Base-by-base conservation (phyloP, 2,888 invertebrate species). In the Autographa gamma region DNA sequence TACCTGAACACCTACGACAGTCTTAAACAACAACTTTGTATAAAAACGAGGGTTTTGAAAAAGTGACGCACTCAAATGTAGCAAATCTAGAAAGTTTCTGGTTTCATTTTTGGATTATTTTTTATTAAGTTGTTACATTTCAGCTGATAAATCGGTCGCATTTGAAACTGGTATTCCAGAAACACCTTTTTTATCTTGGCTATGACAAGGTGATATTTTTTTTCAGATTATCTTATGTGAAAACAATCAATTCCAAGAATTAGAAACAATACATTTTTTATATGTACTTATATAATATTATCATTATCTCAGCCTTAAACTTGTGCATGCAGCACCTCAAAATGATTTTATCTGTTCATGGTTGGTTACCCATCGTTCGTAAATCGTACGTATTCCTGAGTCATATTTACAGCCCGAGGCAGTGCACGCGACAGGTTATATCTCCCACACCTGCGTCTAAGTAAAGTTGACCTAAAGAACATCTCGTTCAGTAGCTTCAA, bases 381-480 rank as follows among this genome's bases (percentile, higher is more conserved):
- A 25, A 25, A 25, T 25, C 25, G 54, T 56, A 25, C 25, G 0
- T 25, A 11, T 25, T 56, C 54, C 54, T 56, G 54, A 11, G 19
- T 19, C 19, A 56, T 56, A 56, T 56, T 56, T 14, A 48, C 13
- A 13, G 54, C 54, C 13, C 25, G 19, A n/a, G 31, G 31, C 59
- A 34, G 7, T 31, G 16, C 4, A 59, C 59, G 31, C 31, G 32
- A 59, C 34, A 18, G 38, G 32, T 34, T 60, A 38, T 9, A 38
- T 60, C 18, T 18, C n/a, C 31, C 32, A 34, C 38, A 18, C 38
- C 16, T 38, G 34, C 34, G 66, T 65, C 43, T 71, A 69, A 58
- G 68, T 66, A 66, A 65, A 56, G 58, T 66, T 87, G 86, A 87
- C 89, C 88, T 86, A 85, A 74, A 85, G 79, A 83, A 73, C 79